Evolutionary conservation across 53 echinoderm and acorn worm species (phyloP).

Genomic region (Echinometra lucunter): DNA sequence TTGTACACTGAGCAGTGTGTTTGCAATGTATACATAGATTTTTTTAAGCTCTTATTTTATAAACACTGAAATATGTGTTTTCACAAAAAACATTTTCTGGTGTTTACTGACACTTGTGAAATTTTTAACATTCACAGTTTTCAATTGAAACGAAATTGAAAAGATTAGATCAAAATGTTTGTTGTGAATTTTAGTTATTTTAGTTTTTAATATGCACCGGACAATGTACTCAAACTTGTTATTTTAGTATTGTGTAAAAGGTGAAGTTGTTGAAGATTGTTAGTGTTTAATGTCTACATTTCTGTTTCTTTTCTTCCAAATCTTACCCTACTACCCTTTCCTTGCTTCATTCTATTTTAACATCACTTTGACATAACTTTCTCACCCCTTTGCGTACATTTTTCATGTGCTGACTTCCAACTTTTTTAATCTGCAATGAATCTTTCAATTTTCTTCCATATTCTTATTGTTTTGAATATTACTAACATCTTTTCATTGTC

Average conservation of each 20-base stretch:
- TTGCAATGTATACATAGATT: background rate
- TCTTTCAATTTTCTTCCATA: background rate
- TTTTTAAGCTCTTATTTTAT: background rate
- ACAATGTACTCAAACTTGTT: background rate
- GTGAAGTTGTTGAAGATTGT: background rate
- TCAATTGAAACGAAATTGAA: background rate
- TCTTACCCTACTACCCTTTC: background rate
- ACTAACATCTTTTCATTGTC: background rate
- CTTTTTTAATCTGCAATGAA: background rate
- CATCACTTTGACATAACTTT: background rate
- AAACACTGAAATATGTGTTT: background rate
- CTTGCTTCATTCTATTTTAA: background rate
- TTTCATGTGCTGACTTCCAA: background rate
- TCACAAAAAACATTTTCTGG: background rate
- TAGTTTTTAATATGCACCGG: background rate
- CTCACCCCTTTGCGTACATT: background rate
- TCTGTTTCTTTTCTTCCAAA: constrained; percentile 41
- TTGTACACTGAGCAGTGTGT: background rate
- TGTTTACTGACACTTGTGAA: background rate
- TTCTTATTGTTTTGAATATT: background rate
- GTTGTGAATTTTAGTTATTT: background rate
- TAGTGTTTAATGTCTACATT: background rate
- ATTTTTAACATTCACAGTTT: background rate
- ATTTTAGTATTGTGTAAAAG: background rate
- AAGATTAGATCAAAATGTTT: background rate